A percentile compares a stretch with the other conserved stretches of the same genome.
These are phyloP conservation scores for Epirrhoe alternata DNA, from an alignment of 2,888 invertebrate genomes.

Conservation along the genomic window DNA sequence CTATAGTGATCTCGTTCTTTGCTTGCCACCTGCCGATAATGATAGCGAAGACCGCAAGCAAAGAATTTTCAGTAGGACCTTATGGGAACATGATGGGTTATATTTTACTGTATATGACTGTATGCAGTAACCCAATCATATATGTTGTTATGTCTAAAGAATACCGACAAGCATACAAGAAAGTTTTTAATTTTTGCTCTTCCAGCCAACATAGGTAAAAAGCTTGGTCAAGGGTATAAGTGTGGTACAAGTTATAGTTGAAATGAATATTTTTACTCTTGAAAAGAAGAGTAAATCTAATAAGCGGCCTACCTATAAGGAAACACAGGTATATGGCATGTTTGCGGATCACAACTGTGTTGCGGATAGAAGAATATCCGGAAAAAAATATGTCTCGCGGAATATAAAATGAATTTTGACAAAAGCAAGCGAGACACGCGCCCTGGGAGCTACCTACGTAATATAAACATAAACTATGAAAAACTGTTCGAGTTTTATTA, in stretches of 20 bases:
- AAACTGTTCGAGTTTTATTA: too few relatives aligned
- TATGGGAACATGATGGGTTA: slow-evolving; percentile 30
- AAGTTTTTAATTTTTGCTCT: slow-evolving; percentile 12
- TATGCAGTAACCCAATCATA: slow-evolving; percentile 36
- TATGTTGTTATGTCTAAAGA: slow-evolving; percentile 41
- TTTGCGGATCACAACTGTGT: too few relatives aligned
- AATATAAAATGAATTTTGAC: too few relatives aligned
- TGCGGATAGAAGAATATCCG: not conserved
- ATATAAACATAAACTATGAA: too few relatives aligned
- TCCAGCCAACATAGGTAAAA: slow-evolving; percentile 1
- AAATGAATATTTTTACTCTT: not conserved
- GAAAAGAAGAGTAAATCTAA: not conserved
- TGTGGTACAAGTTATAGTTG: not conserved
- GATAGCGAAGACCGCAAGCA: slow-evolving; percentile 19
- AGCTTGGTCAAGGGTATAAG: not conserved
- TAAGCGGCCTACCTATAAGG: not conserved
- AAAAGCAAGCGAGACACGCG: too few relatives aligned
- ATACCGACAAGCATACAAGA: slow-evolving; percentile 39
- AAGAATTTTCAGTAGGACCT: not conserved
- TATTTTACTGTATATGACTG: slow-evolving; percentile 26
- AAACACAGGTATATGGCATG: not conserved
- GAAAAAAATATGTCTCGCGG: not conserved
- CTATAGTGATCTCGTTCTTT: slow-evolving; percentile 33
- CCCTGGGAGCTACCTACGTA: too few relatives aligned
- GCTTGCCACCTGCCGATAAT: slow-evolving; percentile 36